phyloP scores from a whole-genome alignment of 2,797 vertebrate species.

The Eospalax fontanierii region DNA sequence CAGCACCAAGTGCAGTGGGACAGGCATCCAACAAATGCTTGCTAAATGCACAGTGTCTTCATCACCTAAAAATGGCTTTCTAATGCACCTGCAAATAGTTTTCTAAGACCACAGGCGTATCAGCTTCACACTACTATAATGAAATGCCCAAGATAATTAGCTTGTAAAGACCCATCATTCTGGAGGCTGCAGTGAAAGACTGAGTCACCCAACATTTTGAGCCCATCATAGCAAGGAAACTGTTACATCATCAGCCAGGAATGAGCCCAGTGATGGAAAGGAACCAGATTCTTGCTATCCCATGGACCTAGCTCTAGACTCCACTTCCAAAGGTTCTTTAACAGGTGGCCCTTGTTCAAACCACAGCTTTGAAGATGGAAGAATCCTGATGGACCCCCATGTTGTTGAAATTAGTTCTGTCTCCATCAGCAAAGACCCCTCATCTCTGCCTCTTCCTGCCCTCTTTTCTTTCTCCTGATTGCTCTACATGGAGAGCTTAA shows the following conservation, averaged over 20 bases:
- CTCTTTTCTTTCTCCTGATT: not conserved
- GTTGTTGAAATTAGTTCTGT: not conserved
- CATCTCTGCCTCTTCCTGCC: not conserved
- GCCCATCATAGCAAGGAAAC: not conserved
- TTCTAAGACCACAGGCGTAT: not conserved
- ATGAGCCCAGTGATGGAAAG: not conserved
- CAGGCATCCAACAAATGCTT: not conserved
- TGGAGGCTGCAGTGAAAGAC: not conserved
- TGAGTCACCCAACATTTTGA: not conserved
- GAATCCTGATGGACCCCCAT: too few species aligned
- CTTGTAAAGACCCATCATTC: not conserved
- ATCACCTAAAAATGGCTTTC: not conserved
- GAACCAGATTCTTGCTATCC: too few species aligned
- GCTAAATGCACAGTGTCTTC: not conserved
- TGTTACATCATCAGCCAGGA: not conserved
- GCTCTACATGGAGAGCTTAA: not conserved
- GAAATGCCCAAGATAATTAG: not conserved
- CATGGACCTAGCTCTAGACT: not conserved
- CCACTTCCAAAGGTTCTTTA: not conserved
- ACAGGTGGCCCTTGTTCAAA: not conserved
- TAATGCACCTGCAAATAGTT: not conserved
- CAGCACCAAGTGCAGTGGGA: too few species aligned
- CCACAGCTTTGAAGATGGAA: not conserved
- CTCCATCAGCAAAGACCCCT: not conserved
- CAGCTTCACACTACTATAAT: not conserved